Evolutionary conservation across 1,140 invertebrate species (phyloP), one percentile per base, ranked within the genome.

Genomic region (Branchinecta lynchi): DNA sequence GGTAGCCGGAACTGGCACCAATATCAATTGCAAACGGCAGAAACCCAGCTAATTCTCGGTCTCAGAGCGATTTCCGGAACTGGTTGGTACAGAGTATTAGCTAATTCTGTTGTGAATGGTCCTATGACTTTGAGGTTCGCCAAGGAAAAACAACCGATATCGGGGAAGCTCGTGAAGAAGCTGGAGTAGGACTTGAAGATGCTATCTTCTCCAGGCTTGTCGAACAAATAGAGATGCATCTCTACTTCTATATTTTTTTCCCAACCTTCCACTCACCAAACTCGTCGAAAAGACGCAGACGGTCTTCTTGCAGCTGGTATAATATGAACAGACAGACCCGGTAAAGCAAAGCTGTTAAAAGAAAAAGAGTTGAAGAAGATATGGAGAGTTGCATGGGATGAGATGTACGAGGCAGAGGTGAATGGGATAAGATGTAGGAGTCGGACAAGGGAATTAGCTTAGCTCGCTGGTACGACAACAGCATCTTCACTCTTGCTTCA

Each of bases 401-500:
- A 77, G 74, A 68, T 78, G 65, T 74, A 44, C 71, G 79, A 74
- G 68, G 69, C 65, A 75, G 45, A n/a, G n/a, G n/a, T n/a, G n/a
- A n/a, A n/a, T n/a, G n/a, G n/a, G n/a, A n/a, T n/a, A 68, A 70
- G 44, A 21, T 70, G 67, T 21, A 73, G 76, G 46, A 72, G n/a
- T n/a, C n/a, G n/a, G n/a, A n/a, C n/a, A n/a, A n/a, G n/a, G n/a
- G n/a, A n/a, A n/a, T n/a, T n/a, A 75, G 75, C 71, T 69, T 80
- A 51, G 75, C 75, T 65, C 78, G 78, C 68, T 79, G 77, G 78
- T 45, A 77, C 68, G 77, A 79, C 71, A 79, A 79, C 73, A 77
- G 75, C 67, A 72, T 74, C 71, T 76, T 77, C 69, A 70, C 75
- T 72, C 60, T 80, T 44, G 77, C 75, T 69, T 80, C 78, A 51